Base-by-base conservation (phyloP, 1,140 invertebrate species). In the Brachionus rubens region DNA sequence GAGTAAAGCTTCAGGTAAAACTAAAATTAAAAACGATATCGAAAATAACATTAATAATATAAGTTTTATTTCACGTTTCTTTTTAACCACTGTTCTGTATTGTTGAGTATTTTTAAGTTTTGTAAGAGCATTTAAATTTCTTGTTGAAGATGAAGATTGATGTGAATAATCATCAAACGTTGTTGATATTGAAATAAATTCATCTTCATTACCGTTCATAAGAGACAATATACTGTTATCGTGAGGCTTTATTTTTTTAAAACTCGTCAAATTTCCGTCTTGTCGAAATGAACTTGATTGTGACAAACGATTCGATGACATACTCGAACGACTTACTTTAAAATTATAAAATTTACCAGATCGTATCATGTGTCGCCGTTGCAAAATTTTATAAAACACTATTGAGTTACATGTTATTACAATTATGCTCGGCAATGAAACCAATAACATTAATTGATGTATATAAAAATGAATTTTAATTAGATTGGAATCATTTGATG, bases 381-480 rank as follows among this genome's bases (percentile, higher is more conserved):
- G 36, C 19, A 65, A 43, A 21, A 65, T 65, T 65, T 43, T 65
- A 46, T 43, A 65, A 41, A 65, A 65, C 4, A 65, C 59, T 43
- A 65, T 65, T 14, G 59, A 65, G 43, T 65, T 65, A 14, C 59
- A 43, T 24, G 16, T 46, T 9, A 43, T 41, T 6, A 65, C 59
- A 28, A 65, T 65, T 65, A 65, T 12, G 33, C 36, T 65, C 43
- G 59, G 59, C 10, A 65, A 43, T 12, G 43, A 21, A 21, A 65
- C 59, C 59, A 65, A 43, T 43, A 65, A 65, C 10, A 65, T 43
- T 43, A 65, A 41, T 65, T 65, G 59, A 43, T 65, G 59, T 24
- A 65, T 43, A 24, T 65, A 65, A 43, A 65, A 65, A 43, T 65
- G 59, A 41, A 65, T 43, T 65, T 65, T 65, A 14, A 43, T 41